A percentile compares a stretch with the other conserved stretches of the same genome.
Evolutionary conservation across 2,797 vertebrate genomes (phyloP).

Genomic region (Lacerta viridis): DNA sequence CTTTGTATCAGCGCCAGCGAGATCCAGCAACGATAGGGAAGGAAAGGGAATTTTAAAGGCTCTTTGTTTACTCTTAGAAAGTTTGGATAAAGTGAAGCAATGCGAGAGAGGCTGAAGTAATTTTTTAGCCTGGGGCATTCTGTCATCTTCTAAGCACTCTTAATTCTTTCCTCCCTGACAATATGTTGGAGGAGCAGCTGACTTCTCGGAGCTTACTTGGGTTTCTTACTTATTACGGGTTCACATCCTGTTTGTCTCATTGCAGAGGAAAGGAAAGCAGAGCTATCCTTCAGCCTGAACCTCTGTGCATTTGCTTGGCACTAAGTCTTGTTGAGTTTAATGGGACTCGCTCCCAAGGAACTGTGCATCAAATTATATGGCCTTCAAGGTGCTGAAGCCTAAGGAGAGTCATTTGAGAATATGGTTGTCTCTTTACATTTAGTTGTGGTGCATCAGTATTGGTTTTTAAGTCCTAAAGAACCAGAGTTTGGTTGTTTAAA

Average conservation of each 20-base stretch:
- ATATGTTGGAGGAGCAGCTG: conserved; percentile 19
- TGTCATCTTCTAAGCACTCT: neutral
- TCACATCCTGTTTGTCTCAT: conserved; percentile 57
- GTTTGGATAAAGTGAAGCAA: conserved; percentile 26
- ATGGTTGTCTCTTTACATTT: neutral
- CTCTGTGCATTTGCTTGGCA: neutral
- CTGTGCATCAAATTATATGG: neutral
- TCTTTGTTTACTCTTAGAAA: conserved; percentile 30
- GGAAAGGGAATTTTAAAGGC: conserved; percentile 36
- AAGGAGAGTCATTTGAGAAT: neutral
- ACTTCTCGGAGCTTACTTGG: conserved; percentile 4
- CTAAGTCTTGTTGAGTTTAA: neutral
- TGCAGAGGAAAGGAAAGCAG: neutral
- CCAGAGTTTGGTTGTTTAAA: no score
- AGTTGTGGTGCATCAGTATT: neutral
- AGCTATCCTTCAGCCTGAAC: conserved; percentile 6
- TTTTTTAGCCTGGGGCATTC: conserved; percentile 24
- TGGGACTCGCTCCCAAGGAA: neutral
- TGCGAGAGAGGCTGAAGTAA: conserved; percentile 1
- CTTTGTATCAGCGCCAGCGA: conserved; percentile 48
- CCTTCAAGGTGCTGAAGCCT: neutral
- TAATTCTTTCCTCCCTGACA: neutral
- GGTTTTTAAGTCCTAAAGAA: neutral
- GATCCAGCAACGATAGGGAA: neutral
- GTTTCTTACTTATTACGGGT: neutral